Percentiles rank a stretch among this genome's conserved stretches.
phyloP scores from a whole-genome alignment of 2,888 invertebrate genomes.

The Macrosiphum euphorbiae region DNA sequence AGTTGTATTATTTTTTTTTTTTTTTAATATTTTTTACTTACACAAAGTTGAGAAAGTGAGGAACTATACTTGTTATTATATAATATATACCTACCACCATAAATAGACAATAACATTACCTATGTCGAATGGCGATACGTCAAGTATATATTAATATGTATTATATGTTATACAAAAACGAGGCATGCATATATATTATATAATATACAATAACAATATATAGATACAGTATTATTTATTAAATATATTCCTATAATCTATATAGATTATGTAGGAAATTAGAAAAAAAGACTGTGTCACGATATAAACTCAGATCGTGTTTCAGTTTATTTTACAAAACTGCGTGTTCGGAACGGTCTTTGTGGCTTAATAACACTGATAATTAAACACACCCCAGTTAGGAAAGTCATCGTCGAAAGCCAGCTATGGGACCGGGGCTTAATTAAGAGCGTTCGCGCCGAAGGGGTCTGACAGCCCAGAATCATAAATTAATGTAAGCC shows the following conservation, averaged over 20 bases:
- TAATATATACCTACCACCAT: background rate
- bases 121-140: background rate
- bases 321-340: conserved; percentile 32
- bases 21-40: too few species aligned
- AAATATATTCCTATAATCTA: background rate
- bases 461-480: conserved; percentile 50
- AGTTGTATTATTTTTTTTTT: too few species aligned
- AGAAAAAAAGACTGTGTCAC: conserved; percentile 2
- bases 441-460: conserved; percentile 51
- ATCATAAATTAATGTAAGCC: conserved; percentile 57
- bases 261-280: background rate
- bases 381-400: conserved; percentile 54
- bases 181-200: background rate
- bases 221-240: background rate
- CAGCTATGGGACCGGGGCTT: background rate
- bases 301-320: background rate
- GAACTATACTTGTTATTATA: background rate
- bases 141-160: background rate
- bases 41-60: too few species aligned
- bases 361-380: conserved; percentile 21
- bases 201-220: too few species aligned
- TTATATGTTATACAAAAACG: background rate
- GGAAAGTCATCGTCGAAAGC: conserved; percentile 53
- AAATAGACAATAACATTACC: background rate
- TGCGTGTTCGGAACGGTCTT: background rate